Base-by-base conservation (phyloP, 2,888 invertebrate genomes). In the Cephalotes varians region DNA sequence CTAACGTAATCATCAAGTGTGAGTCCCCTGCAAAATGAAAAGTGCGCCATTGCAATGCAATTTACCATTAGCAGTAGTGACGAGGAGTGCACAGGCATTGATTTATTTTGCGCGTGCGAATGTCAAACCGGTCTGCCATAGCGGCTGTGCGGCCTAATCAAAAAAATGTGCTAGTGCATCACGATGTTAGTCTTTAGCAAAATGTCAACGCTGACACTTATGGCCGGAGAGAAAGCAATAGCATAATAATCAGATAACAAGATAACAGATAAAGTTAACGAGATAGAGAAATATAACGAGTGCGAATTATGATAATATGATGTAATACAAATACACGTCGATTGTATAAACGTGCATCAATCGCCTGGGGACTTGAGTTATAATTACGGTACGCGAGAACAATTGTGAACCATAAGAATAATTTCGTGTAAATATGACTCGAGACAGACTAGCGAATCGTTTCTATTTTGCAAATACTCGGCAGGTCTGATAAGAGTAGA, bases 1-100 rank as follows among this genome's bases (percentile, higher is more conserved):
- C 34, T 54, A 21, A 80, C 25, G 6, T 47, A 28, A 34, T 44
- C 6, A 21, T 37, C n/a, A 37, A 67, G 31, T 31, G 47, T 12
- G 44, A 34, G 44, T 58, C 15, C 21, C 25, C 34, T 34, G 71
- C 44, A 44, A 79, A 56, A 47, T 79, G 18, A 79, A 79, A 56
- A 71, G 21, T 79, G 90, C 86, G 92, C 92, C 93, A 92, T 92
- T 93, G 89, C 93, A 93, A 93, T 93, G 93, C 93, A 93, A 93
- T 92, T 92, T 91, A 90, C 71, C 31, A 0, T 90, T 86, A 90
- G 88, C 90, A 90, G 85, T 80, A 87, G 84, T 77, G 76, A 82
- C 65, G 83, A 67, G 81, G 82, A 44, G 47, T 49, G 80, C 72
- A 25, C 67, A 44, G 12, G 47, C 62, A 44, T 73, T 81, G 21